Conservation (phyloP, 2,113 vertebrate species). For the Crotalus viridis region DNA sequence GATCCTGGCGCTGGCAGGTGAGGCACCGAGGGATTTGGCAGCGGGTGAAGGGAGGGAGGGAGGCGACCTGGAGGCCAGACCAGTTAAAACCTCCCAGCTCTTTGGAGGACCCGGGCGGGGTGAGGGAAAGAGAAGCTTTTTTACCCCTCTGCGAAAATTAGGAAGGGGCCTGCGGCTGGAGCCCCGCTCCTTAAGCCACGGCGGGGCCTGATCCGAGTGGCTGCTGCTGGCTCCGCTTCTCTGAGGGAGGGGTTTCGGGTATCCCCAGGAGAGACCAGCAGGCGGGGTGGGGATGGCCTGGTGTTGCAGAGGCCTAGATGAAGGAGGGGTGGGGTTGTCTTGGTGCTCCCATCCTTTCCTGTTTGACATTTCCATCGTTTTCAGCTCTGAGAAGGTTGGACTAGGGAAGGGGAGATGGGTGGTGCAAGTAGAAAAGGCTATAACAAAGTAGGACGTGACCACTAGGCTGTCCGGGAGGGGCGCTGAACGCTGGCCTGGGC, state of each 20-base stretch:
- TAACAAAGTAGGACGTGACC: background rate
- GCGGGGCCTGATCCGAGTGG: background rate
- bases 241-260: background rate
- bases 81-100: conserved; percentile 52
- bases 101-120: background rate
- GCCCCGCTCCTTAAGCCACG: background rate
- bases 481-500: background rate
- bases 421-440: background rate
- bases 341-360: background rate
- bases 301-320: background rate
- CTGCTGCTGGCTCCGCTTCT: background rate
- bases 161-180: background rate
- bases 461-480: too few species aligned
- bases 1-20: conserved; percentile 96
- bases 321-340: background rate
- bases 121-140: background rate
- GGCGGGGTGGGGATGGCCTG: background rate
- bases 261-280: background rate
- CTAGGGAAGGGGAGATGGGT: background rate
- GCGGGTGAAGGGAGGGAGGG: background rate
- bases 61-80: conserved; percentile 32
- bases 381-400: background rate
- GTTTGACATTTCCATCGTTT: background rate
- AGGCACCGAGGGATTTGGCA: conserved; percentile 54
- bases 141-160: conserved; percentile 15